Evolutionary conservation across 2,113 vertebrate species (phyloP).

Genomic region (Neolamprologus caudopunctatus): DNA sequence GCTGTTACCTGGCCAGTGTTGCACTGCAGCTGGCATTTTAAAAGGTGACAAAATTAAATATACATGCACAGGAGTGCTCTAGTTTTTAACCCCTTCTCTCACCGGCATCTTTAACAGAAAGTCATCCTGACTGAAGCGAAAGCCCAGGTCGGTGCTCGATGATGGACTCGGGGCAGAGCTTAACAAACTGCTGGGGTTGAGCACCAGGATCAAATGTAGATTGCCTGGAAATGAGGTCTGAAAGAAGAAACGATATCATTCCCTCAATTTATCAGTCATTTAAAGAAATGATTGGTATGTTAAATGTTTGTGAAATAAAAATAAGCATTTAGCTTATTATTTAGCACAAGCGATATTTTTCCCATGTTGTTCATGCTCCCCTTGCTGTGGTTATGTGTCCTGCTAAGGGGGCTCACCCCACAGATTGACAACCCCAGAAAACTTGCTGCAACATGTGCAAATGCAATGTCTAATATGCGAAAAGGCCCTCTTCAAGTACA

Average conservation of each 20-base stretch:
- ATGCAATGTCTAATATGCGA: not conserved
- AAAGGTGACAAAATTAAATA: not conserved
- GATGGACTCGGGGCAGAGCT: constrained; percentile 69
- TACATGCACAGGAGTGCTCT: not conserved
- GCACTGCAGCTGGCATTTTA: not conserved
- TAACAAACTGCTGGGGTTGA: constrained; percentile 79
- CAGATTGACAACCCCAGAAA: not conserved
- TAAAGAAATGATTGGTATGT: not conserved
- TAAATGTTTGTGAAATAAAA: not conserved
- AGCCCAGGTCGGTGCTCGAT: constrained; percentile 86
- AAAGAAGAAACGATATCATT: not conserved
- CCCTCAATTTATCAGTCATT: not conserved
- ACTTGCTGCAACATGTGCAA: not conserved
- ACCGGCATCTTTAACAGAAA: constrained; percentile 94
- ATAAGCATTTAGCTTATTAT: not conserved
- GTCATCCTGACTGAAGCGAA: constrained; percentile 93
- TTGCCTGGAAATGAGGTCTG: constrained; percentile 92
- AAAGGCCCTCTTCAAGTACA: not conserved
- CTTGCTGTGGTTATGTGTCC: not conserved
- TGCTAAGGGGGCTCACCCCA: not conserved
- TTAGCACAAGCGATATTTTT: not conserved
- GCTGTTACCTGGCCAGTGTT: not conserved
- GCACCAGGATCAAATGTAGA: constrained; percentile 88
- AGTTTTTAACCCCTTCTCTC: not conserved
- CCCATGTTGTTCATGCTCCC: not conserved